A percentile compares a stretch with the other conserved stretches of the same genome.
Conservation (phyloP, 2,797 vertebrate species). For the Enteromius thamalakanensis region DNA sequence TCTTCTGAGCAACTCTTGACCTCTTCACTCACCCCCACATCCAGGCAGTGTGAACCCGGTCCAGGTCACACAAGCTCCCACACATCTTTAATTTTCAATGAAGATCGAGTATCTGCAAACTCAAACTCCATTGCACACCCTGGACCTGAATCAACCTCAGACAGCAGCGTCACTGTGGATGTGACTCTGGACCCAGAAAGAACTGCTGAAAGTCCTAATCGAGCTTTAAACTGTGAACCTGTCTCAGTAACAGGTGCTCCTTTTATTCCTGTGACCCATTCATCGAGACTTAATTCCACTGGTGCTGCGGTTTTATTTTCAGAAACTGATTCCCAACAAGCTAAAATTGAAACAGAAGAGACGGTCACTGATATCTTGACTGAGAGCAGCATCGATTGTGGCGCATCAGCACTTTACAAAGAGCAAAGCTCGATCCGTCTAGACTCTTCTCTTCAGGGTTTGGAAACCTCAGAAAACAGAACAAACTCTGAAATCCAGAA, state of each 20-base stretch:
- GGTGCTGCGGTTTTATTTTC: background rate
- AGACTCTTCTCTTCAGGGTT: background rate
- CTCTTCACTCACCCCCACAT: conserved; percentile 40
- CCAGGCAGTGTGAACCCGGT: conserved; percentile 49
- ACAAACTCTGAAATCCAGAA: conserved; percentile 31
- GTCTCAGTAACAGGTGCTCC: conserved; percentile 1
- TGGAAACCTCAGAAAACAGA: conserved; percentile 61
- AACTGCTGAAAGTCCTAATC: conserved; percentile 39
- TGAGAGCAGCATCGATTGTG: background rate
- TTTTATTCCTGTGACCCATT: conserved; percentile 37
- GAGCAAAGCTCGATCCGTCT: conserved; percentile 28
- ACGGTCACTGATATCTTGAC: background rate
- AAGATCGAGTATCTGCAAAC: conserved; percentile 56
- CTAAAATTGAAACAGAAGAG: conserved; percentile 9
- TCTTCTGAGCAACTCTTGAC: conserved; percentile 18
- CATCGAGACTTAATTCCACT: conserved; percentile 25
- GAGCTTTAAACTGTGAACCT: conserved; percentile 24
- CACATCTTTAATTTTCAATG: conserved; percentile 26
- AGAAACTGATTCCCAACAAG: conserved; percentile 17
- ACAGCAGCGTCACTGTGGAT: conserved; percentile 2
- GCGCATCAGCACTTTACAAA: conserved; percentile 40
- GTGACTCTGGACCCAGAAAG: conserved; percentile 22
- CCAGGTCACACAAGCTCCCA: conserved; percentile 38
- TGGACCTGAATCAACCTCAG: conserved; percentile 47
- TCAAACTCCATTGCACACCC: conserved; percentile 40